Evolutionary conservation across 2,113 vertebrate genomes (phyloP).

Genomic region (Tetraodon nigroviridis): DNA sequence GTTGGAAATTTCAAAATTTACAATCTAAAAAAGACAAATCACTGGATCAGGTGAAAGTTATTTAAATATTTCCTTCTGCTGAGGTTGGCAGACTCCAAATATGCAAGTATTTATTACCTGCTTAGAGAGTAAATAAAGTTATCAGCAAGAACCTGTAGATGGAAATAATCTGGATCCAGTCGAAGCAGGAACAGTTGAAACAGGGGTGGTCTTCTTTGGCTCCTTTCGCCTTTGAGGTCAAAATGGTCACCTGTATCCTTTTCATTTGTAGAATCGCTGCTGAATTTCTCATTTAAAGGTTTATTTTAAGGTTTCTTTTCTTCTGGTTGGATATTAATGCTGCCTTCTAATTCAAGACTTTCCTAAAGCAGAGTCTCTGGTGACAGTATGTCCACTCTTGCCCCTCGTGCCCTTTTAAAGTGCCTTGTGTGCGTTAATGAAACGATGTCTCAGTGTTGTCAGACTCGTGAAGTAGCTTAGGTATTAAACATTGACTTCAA

Average conservation of each 20-base stretch:
- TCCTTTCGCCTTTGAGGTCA: background rate
- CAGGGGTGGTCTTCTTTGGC: background rate
- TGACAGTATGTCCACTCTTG: background rate
- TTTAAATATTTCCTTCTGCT: too few species aligned
- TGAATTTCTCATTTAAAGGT: too few species aligned
- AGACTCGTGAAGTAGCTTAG: conserved; percentile 9
- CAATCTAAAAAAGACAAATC: too few species aligned
- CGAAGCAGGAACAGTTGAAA: background rate
- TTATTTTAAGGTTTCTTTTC: background rate
- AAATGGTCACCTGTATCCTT: background rate
- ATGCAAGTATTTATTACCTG: too few species aligned
- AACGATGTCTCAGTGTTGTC: conserved; percentile 20
- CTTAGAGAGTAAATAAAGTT: too few species aligned
- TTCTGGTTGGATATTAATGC: background rate
- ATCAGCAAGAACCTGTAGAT: too few species aligned
- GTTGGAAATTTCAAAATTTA: too few species aligned
- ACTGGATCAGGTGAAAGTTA: too few species aligned
- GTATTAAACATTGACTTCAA: conserved; percentile 46
- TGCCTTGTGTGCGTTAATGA: conserved; percentile 12
- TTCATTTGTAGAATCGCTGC: background rate
- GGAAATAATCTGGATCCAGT: too few species aligned
- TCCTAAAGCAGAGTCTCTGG: conserved; percentile 2
- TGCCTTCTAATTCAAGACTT: background rate
- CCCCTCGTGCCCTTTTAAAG: background rate
- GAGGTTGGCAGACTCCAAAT: too few species aligned